Base-by-base conservation (phyloP, 2,888 invertebrate species). In the Ptilodon capucinus region DNA sequence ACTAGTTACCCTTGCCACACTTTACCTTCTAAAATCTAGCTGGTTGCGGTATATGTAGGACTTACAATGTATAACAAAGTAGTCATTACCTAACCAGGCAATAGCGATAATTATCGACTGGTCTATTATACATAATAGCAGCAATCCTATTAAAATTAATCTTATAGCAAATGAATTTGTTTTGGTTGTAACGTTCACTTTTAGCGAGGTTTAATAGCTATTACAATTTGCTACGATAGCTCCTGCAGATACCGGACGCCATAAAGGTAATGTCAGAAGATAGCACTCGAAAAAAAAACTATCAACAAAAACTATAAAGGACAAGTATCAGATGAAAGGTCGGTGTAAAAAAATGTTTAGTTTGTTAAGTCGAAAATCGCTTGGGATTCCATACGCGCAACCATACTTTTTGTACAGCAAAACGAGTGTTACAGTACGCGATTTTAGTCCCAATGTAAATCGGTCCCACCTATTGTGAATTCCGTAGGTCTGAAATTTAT, bases 401-500 rank as follows among this genome's bases (percentile, higher is more conserved):
- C 44, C 64, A 58, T 73, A 75, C 69, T 67, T 74, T 81, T 79
- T 74, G 70, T 77, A 76, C 67, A 60, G 60, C 67, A 69, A 67
- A 58, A 51, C 55, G 63, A 67, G 64, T 73, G 63, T 60, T 72
- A 68, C 75, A 83, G 76, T 81, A 72, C 69, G 82, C 83, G 76
- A 89, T 82, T 86, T 80, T 85, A 74, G 74, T 60, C 81, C 74
- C 74, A 81, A 74, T 58, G 77, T 61, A 53, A 59, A 68, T 68
- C 64, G 74, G 79, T 79, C 83, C 84, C 86, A 85, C 87, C 89
- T 89, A 88, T 91, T 88, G 88, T 89, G 87, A 86, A 86, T 88
- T 84, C 81, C 71, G 79, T 84, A 82, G 84, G 80, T 77, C 84
- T 85, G 84, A 91, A 88, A 91, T 91, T 91, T 91, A 91, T 91